phyloP scores from a whole-genome alignment of 2,888 invertebrate species.

The Lasioglossum calceatum region DNA sequence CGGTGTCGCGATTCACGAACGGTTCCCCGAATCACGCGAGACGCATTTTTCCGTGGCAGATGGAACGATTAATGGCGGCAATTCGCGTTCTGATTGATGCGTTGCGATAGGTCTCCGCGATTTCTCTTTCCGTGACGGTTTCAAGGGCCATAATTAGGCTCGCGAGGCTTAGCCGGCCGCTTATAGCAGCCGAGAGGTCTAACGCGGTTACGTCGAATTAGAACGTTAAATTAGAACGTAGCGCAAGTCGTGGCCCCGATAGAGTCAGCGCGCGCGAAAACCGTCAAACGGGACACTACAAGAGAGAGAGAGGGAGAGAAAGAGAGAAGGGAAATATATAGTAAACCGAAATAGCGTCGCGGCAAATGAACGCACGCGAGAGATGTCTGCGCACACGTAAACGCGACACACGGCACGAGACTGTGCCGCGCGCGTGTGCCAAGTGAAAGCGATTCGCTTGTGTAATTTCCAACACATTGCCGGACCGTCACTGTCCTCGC shows the following conservation, averaged over 20 bases:
- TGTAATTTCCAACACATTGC: slow-evolving; percentile 50
- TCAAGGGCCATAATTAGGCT: slow-evolving; percentile 42
- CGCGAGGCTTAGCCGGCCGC: slow-evolving; percentile 33
- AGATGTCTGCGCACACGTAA: not conserved
- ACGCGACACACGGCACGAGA: slow-evolving; percentile 12
- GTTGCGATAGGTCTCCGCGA: not conserved
- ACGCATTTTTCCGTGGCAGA: not conserved
- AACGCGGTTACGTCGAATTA: slow-evolving; percentile 70
- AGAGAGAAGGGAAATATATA: not conserved
- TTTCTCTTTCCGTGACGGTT: slow-evolving; percentile 19
- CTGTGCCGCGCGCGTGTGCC: slow-evolving; percentile 45
- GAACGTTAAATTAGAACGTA: slow-evolving; percentile 67
- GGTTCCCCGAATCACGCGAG: not conserved
- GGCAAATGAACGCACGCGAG: slow-evolving; percentile 52
- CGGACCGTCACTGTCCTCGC: not conserved
- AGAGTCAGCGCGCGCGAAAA: slow-evolving; percentile 42
- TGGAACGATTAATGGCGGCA: not conserved
- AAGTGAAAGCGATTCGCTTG: slow-evolving; percentile 70
- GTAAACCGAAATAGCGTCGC: slow-evolving; percentile 62
- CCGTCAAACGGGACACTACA: not conserved
- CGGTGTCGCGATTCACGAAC: not conserved
- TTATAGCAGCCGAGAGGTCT: slow-evolving; percentile 43
- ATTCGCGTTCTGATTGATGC: not conserved
- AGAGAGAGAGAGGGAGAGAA: slow-evolving; percentile 6
- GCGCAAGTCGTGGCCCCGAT: slow-evolving; percentile 53